A percentile compares a stretch with the other conserved stretches of the same genome.
phyloP scores from a whole-genome alignment of 2,797 vertebrate species.

The Artibeus lituratus region DNA sequence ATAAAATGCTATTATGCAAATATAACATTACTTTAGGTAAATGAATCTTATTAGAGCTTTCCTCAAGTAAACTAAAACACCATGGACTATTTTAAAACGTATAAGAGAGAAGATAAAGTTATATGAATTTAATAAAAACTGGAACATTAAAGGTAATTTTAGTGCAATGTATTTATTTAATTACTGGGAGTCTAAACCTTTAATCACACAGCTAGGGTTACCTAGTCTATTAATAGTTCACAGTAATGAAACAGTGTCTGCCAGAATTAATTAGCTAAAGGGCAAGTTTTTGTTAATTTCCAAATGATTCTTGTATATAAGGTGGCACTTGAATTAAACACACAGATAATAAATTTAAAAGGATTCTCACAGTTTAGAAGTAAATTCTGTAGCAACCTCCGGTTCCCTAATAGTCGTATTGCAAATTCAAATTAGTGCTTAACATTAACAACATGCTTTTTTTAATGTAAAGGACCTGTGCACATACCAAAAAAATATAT shows the following conservation, averaged over 20 bases:
- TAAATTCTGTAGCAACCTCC: background rate
- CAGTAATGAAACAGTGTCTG: background rate
- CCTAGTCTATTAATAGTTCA: conserved; percentile 41
- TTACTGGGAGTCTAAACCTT: background rate
- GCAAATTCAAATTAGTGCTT: conserved; percentile 10
- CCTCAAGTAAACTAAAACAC: background rate
- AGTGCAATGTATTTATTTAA: conserved; percentile 9
- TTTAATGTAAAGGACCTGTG: background rate
- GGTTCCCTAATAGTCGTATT: background rate
- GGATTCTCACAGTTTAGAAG: background rate
- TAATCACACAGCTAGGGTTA: background rate
- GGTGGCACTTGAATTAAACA: background rate
- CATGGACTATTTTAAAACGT: background rate
- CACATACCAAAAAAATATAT: background rate
- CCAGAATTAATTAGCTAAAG: conserved; percentile 12
- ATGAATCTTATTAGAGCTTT: background rate
- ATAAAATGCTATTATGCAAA: background rate
- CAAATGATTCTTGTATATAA: background rate
- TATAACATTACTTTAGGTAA: conserved; percentile 1
- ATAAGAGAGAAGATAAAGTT: background rate
- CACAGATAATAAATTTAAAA: conserved; percentile 14
- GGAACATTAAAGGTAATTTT: background rate
- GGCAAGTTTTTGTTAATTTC: conserved; percentile 41
- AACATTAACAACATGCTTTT: background rate
- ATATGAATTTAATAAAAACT: conserved; percentile 25